phyloP scores from a whole-genome alignment of 2,797 vertebrate species.

The Nothura maculosa region DNA sequence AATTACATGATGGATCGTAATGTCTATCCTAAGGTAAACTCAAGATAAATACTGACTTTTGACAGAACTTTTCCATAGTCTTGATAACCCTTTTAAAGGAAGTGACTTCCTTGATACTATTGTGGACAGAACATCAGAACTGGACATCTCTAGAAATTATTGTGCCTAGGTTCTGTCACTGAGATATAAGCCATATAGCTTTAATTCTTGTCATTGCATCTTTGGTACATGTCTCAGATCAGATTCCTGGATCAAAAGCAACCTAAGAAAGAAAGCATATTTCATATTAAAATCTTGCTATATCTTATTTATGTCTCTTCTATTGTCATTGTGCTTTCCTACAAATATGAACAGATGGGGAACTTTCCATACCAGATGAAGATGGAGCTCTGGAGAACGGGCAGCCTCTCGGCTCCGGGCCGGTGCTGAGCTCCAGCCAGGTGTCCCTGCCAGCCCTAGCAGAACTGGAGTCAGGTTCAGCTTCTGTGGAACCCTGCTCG shows the following conservation, averaged over 20 bases:
- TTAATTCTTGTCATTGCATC: background rate
- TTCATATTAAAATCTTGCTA: background rate
- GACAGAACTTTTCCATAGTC: background rate
- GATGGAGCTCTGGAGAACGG: constrained; percentile 91
- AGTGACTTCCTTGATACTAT: background rate
- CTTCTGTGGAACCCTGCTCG: constrained; percentile 81
- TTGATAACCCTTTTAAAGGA: background rate
- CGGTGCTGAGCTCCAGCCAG: constrained; percentile 83
- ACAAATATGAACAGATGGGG: constrained; percentile 80
- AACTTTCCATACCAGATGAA: constrained; percentile 84
- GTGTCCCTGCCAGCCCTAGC: constrained; percentile 82
- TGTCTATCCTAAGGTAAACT: background rate
- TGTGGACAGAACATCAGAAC: background rate
- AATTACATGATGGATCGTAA: background rate
- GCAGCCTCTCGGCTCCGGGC: constrained; percentile 83
- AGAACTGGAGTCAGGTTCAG: constrained; percentile 84
- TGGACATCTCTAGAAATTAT: background rate
- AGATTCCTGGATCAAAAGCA: background rate
- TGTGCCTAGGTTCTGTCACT: background rate
- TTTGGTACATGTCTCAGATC: background rate
- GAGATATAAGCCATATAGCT: background rate
- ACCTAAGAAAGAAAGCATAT: background rate
- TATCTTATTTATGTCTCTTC: background rate
- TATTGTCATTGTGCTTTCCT: constrained; percentile 37
- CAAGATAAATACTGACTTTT: background rate